A percentile compares a stretch with the other conserved stretches of the same genome.
phyloP scores from a whole-genome alignment of 1,140 invertebrate species.

The Trichonephila inaurata region DNA sequence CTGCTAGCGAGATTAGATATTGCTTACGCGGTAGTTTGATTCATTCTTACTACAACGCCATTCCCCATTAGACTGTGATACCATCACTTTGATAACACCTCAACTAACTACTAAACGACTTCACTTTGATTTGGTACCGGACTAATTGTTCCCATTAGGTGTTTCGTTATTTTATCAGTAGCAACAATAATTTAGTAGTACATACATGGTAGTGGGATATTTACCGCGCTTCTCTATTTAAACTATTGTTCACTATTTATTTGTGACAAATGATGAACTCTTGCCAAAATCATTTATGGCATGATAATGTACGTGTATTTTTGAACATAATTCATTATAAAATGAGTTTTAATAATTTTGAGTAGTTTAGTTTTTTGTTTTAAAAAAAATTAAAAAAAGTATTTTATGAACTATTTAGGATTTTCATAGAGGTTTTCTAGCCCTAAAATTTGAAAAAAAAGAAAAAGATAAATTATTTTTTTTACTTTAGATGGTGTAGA shows the following conservation, averaged over 20 bases:
- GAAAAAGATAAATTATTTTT: too few relatives aligned
- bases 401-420: too few relatives aligned
- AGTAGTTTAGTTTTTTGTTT: too few relatives aligned
- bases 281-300: too few relatives aligned
- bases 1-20: conserved; percentile 42
- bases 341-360: too few relatives aligned
- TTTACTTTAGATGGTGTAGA: too few relatives aligned
- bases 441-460: too few relatives aligned
- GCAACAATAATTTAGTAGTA: conserved; percentile 19
- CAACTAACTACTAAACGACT: conserved; percentile 33
- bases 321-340: too few relatives aligned
- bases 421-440: too few relatives aligned
- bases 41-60: neutral
- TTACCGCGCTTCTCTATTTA: neutral
- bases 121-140: neutral
- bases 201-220: neutral
- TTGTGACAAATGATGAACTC: too few relatives aligned
- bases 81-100: conserved; percentile 54
- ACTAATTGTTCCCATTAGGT: conserved; percentile 63
- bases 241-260: neutral
- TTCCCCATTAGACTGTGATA: conserved; percentile 39
- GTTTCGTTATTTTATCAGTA: conserved; percentile 36
- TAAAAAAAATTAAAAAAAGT: too few relatives aligned
- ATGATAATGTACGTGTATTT: too few relatives aligned
- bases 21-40: neutral